Evolutionary conservation across 2,113 vertebrate species (phyloP), one percentile per base, ranked within the genome.

Genomic region (Antechinus flavipes): DNA sequence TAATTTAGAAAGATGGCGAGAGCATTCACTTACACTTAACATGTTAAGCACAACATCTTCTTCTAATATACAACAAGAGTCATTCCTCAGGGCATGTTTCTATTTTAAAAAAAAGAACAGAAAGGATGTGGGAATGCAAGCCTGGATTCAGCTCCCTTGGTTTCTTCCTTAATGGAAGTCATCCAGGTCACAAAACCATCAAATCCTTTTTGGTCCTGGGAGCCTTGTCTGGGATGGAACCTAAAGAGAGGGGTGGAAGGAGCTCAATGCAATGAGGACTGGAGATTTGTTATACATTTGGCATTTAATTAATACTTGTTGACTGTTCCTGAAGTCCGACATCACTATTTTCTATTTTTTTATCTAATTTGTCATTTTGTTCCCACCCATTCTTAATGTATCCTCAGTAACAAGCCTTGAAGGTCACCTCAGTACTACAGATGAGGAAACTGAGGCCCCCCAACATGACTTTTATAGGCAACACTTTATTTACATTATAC

Each of bases 11-110:
- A 84, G 93, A 95, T 53, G 91, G 93, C 89, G 54, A 95, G 54
- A 97, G 93, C 93, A 92, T 96, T 97, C 96, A 96, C 97, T 95
- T 97, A 50, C 42, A 95, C 94, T 97, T 97, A 90, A 96, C 96
- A 94, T 90, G 89, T 95, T 95, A 96, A 96, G 91, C 95, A 95
- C 92, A 95, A 92, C 94, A 95, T 96, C 93, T 92, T 95, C 89
- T 92, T 94, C 95, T 96, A 35, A 0, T 54, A 93, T 68, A 92
- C 35, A 96, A 90, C 94, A 96, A 46, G 58, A 90, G 91, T 53
- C 94, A 95, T 94, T 97, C 96, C 93, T 96, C 61, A 95, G 96
- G 94, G 47, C 61, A 97, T 95, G 91, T 96, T 97, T 97, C 94
- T 91, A 93, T 98, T 97, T 98, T 92, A 91, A 96, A 96, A 93